Conservation (phyloP, 2,113 vertebrate genomes). For the Benitochromis conjunctus region DNA sequence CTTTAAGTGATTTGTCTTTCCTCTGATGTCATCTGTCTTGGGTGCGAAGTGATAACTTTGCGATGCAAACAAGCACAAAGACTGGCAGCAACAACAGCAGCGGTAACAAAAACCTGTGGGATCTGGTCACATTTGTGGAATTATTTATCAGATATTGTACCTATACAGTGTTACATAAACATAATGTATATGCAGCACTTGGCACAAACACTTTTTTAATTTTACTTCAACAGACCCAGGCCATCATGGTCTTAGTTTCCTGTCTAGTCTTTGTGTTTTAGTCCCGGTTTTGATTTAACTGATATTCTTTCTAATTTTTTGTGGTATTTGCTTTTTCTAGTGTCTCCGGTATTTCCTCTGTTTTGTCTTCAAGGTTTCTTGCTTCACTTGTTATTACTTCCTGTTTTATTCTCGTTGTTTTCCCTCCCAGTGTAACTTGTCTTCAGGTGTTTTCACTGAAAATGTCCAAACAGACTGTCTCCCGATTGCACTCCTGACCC, state of each 20-base stretch:
- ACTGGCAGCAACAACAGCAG: not conserved
- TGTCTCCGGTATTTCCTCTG: not conserved
- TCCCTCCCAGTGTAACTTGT: not conserved
- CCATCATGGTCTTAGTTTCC: not conserved
- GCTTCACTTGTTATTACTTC: not conserved
- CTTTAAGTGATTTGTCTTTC: constrained; percentile 2
- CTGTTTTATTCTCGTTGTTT: not conserved
- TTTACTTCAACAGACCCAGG: not conserved
- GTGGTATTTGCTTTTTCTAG: not conserved
- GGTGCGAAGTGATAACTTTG: not conserved
- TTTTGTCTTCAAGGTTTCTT: not conserved
- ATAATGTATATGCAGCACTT: not conserved
- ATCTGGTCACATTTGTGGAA: not conserved
- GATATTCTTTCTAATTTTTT: not conserved
- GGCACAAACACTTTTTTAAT: not conserved
- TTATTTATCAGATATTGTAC: not conserved
- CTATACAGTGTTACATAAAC: not conserved
- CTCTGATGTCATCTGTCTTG: constrained; percentile 8
- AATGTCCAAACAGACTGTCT: not conserved
- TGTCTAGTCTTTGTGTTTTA: not conserved
- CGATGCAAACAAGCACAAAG: not conserved
- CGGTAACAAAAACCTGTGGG: not conserved
- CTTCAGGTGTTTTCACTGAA: not conserved
- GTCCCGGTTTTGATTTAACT: not conserved
- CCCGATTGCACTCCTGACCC: not conserved